Percentiles rank a stretch among this genome's conserved stretches.
These are phyloP conservation scores for Silurus glanis DNA, from an alignment of 2,113 vertebrate genomes.

Conservation along the genomic window DNA sequence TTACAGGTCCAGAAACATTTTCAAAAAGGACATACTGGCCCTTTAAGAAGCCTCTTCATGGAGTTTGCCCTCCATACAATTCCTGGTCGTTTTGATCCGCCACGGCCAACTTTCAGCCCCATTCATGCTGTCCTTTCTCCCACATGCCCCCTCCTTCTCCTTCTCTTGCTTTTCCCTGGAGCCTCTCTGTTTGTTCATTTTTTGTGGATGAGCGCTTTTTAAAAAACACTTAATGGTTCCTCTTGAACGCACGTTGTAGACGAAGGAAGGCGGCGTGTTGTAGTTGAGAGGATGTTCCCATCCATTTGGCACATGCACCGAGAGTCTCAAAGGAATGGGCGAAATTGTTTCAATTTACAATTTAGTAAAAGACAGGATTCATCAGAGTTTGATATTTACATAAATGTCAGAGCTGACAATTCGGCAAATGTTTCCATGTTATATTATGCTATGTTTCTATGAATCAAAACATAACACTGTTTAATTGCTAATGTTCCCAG, in stretches of 20 bases:
- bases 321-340: not conserved
- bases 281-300: not conserved
- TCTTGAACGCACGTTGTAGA: slow-evolving; percentile 4
- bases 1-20: not conserved
- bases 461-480: not conserved
- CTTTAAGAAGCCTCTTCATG: not conserved
- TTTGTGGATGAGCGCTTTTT: slow-evolving; percentile 15
- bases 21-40: not conserved
- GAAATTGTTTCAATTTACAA: not conserved
- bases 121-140: not conserved
- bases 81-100: slow-evolving; percentile 8
- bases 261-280: not conserved
- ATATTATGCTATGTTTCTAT: not conserved
- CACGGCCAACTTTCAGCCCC: slow-evolving; percentile 3
- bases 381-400: not conserved
- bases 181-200: slow-evolving; percentile 1
- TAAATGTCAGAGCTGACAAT: not conserved
- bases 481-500: not conserved
- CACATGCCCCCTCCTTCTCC: not conserved
- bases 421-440: not conserved
- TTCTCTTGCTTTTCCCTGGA: not conserved
- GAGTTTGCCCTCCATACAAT: not conserved
- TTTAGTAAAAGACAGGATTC: not conserved
- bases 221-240: slow-evolving; percentile 6
- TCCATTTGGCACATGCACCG: slow-evolving; percentile 7